These are phyloP conservation scores for Molorchus minor DNA, from an alignment of 2,888 invertebrate species.

Conservation along the genomic window DNA sequence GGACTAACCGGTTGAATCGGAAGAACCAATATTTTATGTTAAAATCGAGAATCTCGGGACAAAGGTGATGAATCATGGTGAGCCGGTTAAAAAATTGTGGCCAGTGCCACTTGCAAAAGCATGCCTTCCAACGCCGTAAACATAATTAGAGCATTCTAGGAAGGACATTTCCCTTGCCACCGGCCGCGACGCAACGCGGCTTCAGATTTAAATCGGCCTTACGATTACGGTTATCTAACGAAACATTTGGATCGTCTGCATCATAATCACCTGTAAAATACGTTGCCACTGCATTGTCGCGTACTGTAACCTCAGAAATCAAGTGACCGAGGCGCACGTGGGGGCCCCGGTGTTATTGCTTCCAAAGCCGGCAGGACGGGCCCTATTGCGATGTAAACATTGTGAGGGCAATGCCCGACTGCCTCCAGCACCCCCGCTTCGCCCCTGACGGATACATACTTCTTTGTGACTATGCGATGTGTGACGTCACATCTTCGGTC, in stretches of 20 bases:
- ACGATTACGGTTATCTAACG: too few relatives aligned
- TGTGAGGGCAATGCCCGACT: constrained; percentile 56
- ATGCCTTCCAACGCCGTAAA: too few relatives aligned
- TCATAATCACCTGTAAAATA: constrained; percentile 15
- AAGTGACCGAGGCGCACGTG: constrained; percentile 28
- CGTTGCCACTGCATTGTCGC: constrained; percentile 21
- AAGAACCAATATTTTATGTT: too few relatives aligned
- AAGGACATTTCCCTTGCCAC: too few relatives aligned
- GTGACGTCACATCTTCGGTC: constrained; percentile 22
- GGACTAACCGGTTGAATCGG: too few relatives aligned
- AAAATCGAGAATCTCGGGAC: too few relatives aligned
- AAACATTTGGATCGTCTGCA: constrained; percentile 6
- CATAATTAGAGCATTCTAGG: too few relatives aligned
- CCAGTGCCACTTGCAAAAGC: too few relatives aligned
- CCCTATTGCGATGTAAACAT: constrained; percentile 61
- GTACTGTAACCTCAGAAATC: constrained; percentile 18
- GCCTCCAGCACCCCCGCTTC: constrained; percentile 37
- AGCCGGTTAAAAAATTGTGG: too few relatives aligned
- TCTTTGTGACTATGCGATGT: constrained; percentile 29
- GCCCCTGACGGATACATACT: constrained; percentile 37
- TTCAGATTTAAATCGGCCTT: too few relatives aligned
- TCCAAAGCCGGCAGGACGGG: constrained; percentile 39
- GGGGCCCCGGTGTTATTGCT: constrained; percentile 19
- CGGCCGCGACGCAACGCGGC: too few relatives aligned
- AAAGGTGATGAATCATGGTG: too few relatives aligned